Conservation (phyloP, 2,113 vertebrate genomes). For the Macquaria australasica region DNA sequence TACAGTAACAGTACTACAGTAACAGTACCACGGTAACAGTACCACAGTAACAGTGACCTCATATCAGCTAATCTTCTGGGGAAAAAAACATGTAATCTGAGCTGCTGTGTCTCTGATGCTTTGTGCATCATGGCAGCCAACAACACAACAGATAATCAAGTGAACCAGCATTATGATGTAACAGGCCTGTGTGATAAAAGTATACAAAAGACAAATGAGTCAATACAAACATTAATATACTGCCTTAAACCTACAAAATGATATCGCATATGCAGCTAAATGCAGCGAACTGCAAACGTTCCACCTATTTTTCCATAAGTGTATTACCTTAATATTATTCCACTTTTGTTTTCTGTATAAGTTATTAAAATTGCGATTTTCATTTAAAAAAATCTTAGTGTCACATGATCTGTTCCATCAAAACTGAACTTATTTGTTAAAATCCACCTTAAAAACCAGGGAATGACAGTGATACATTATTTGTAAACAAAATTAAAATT, state of each 20-base stretch:
- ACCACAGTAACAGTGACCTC: conserved; percentile 12
- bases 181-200: not conserved
- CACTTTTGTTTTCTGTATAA: not conserved
- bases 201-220: conserved; percentile 29
- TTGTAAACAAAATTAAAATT: conserved; percentile 22
- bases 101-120: not conserved
- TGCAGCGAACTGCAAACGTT: not conserved
- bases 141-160: conserved; percentile 24
- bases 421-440: conserved; percentile 5
- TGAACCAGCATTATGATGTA: conserved; percentile 5
- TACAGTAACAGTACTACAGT: conserved; percentile 22
- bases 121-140: not conserved
- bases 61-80: not conserved
- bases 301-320: not conserved
- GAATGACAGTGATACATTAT: not conserved
- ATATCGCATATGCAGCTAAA: not conserved
- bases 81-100: not conserved
- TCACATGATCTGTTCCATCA: not conserved
- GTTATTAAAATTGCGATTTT: not conserved
- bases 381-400: not conserved
- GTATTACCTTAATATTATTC: not conserved
- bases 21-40: conserved; percentile 18
- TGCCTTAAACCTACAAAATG: conserved; percentile 5
- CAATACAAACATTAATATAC: not conserved
- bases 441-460: not conserved